Evolutionary conservation across 2,797 vertebrate species (phyloP).

Genomic region (Sternotherus odoratus): DNA sequence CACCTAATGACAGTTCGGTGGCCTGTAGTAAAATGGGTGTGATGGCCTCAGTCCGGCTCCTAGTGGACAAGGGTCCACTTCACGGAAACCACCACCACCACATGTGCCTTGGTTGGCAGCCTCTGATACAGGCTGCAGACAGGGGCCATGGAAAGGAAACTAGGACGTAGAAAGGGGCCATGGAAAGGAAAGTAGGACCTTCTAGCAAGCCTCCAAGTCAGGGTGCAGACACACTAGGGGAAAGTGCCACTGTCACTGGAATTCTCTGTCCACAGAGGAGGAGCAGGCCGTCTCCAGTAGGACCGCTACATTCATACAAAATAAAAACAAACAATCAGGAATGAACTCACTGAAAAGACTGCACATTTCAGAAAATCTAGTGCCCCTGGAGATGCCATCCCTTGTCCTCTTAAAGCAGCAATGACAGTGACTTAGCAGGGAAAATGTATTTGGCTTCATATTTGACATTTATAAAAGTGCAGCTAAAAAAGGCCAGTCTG

Average conservation of each 20-base stretch:
- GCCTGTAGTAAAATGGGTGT: no score
- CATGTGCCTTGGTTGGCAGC: not conserved
- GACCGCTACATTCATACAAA: not conserved
- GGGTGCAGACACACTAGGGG: not conserved
- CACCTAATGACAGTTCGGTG: no score
- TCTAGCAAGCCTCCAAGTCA: not conserved
- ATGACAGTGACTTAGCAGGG: not conserved
- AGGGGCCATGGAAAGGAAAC: not conserved
- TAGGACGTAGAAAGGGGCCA: no score
- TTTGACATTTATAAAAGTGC: not conserved
- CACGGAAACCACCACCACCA: no score
- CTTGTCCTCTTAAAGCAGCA: not conserved
- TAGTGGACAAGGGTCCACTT: not conserved
- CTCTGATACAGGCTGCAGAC: not conserved
- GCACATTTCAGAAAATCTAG: not conserved
- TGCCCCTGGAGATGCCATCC: not conserved
- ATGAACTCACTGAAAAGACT: not conserved
- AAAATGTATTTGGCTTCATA: not conserved
- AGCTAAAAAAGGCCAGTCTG: not conserved
- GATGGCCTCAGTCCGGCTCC: no score
- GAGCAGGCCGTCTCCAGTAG: not conserved
- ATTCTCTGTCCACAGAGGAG: not conserved
- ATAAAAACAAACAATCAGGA: not conserved
- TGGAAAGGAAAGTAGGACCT: not conserved
- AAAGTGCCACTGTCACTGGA: not conserved